These are phyloP conservation scores for Onychorhynchus coronatus DNA, from an alignment of 2,113 vertebrate genomes.

Conservation along the genomic window DNA sequence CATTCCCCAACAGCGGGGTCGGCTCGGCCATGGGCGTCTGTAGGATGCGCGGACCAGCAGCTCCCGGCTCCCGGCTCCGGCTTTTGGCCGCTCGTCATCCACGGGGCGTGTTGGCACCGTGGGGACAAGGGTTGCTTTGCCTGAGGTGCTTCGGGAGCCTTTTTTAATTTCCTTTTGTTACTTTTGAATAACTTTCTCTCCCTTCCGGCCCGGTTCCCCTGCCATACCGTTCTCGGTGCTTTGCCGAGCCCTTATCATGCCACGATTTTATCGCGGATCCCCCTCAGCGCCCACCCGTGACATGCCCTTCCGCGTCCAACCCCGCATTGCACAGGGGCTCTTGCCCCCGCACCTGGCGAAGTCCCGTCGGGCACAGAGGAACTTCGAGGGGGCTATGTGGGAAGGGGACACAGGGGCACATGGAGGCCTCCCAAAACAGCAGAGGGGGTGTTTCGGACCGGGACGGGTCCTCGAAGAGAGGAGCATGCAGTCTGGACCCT, in stretches of 20 bases:
- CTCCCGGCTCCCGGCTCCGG: neutral
- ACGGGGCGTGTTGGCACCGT: neutral
- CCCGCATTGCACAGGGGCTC: rapidly evolving
- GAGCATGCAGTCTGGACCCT: neutral
- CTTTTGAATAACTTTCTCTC: rapidly evolving
- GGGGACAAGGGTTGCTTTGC: neutral
- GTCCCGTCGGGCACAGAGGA: neutral
- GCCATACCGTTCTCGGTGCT: no score
- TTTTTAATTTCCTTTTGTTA: neutral
- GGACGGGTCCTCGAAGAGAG: neutral
- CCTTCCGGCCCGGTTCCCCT: rapidly evolving
- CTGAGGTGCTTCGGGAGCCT: rapidly evolving
- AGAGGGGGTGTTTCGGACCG: rapidly evolving
- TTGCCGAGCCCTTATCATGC: neutral
- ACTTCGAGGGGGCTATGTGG: rapidly evolving
- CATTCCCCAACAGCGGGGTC: no score
- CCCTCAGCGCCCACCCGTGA: neutral
- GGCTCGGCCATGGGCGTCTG: neutral
- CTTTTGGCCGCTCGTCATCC: neutral
- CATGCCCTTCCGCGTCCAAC: no score
- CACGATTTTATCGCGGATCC: neutral
- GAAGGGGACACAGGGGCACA: neutral
- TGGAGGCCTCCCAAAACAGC: no score
- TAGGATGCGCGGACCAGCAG: neutral
- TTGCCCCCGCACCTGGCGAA: neutral